phyloP scores from a whole-genome alignment of 1,140 invertebrate genomes.

The Sycophila sp. region DNA sequence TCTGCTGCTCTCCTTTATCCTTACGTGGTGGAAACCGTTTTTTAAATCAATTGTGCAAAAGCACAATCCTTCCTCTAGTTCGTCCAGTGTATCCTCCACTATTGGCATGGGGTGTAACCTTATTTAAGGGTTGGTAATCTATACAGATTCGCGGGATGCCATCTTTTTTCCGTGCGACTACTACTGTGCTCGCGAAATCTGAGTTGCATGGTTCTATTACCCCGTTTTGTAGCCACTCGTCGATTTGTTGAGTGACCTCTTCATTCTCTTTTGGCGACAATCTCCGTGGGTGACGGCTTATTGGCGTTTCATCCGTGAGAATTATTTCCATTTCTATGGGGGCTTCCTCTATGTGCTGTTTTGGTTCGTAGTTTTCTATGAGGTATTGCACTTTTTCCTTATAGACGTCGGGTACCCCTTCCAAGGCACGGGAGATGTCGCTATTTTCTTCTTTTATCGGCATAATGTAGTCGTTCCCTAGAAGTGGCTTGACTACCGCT shows the following conservation, averaged over 20 bases:
- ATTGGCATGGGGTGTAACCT: background rate
- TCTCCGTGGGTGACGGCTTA: conserved; percentile 13
- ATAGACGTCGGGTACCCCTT: too few relatives aligned
- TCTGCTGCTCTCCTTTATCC: background rate
- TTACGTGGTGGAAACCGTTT: conserved; percentile 22
- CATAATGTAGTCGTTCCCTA: too few relatives aligned
- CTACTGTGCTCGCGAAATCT: background rate
- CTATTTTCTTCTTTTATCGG: too few relatives aligned
- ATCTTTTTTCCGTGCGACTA: background rate
- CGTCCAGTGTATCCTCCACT: background rate
- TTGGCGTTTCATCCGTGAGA: background rate
- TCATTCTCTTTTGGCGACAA: conserved; percentile 24
- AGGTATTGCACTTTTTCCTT: too few relatives aligned
- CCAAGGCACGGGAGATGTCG: too few relatives aligned
- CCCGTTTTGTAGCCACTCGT: conserved; percentile 10
- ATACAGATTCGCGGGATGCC: background rate
- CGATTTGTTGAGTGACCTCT: conserved; percentile 7
- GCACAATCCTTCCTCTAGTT: background rate
- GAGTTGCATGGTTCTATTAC: conserved; percentile 17
- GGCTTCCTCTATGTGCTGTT: background rate
- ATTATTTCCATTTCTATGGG: conserved; percentile 12
- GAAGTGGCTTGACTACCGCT: too few relatives aligned
- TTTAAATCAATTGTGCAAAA: background rate
- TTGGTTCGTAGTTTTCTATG: background rate
- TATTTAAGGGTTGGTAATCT: background rate